Evolutionary conservation across 2,888 invertebrate genomes (phyloP).

Genomic region (Trimorus sp.): DNA sequence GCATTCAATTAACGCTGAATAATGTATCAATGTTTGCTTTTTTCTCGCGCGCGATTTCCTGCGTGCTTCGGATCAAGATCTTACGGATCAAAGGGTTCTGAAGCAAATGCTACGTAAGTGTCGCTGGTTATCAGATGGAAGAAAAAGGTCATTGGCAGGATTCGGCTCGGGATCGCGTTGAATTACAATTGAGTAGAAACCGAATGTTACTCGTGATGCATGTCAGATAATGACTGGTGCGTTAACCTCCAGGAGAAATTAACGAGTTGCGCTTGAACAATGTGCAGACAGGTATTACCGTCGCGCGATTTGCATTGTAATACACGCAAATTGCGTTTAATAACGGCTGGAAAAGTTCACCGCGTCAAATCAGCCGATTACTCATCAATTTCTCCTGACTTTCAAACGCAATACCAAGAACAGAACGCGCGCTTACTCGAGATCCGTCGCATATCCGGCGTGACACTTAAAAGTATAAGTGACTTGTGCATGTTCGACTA

Average conservation of each 20-base stretch:
- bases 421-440: slow-evolving; percentile 5
- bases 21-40: slow-evolving; percentile 28
- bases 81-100: slow-evolving; percentile 5
- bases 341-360: slow-evolving; percentile 45
- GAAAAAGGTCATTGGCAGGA: slow-evolving; percentile 18
- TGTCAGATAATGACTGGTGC: slow-evolving; percentile 24
- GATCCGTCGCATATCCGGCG: slow-evolving; percentile 32
- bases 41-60: slow-evolving; percentile 20
- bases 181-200: slow-evolving; percentile 39
- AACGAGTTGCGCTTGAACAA: slow-evolving; percentile 45
- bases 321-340: slow-evolving; percentile 44
- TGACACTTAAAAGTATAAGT: slow-evolving; percentile 61
- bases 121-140: slow-evolving; percentile 6
- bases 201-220: slow-evolving; percentile 13
- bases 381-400: slow-evolving; percentile 59
- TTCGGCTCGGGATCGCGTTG: background rate
- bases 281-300: slow-evolving; percentile 48
- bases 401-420: slow-evolving; percentile 34
- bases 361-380: slow-evolving; percentile 50
- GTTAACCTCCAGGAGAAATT: slow-evolving; percentile 40
- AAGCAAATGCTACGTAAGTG: slow-evolving; percentile 14
- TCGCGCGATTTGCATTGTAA: slow-evolving; percentile 33
- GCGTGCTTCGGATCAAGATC: slow-evolving; percentile 24
- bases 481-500: slow-evolving; percentile 44
- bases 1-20: slow-evolving; percentile 52